Conservation (phyloP, 2,888 invertebrate species). For the Euplexia lucipara region DNA sequence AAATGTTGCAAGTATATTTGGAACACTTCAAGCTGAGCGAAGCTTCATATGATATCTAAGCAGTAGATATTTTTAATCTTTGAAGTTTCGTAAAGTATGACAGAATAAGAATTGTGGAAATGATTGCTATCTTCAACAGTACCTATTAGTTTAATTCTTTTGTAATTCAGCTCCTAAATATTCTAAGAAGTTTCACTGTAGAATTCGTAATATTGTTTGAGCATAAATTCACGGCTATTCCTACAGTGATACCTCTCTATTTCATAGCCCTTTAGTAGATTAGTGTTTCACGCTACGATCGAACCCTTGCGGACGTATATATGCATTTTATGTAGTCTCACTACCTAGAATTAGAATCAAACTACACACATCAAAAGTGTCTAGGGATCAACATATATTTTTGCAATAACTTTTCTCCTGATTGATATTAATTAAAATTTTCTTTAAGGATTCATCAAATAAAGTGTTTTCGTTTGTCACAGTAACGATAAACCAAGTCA, state of each 20-base stretch:
- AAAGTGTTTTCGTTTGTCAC: too few species aligned
- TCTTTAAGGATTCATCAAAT: too few species aligned
- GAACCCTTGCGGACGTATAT: neutral
- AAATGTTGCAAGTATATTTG: neutral
- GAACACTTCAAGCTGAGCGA: constrained; percentile 31
- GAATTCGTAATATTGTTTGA: neutral
- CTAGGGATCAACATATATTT: too few species aligned
- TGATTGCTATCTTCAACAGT: neutral
- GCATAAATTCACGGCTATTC: neutral
- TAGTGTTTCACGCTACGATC: neutral
- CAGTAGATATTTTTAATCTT: constrained; percentile 41
- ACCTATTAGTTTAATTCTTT: neutral
- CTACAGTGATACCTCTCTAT: neutral
- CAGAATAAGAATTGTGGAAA: neutral
- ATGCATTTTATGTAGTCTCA: neutral
- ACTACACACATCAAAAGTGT: too few species aligned
- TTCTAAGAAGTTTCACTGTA: constrained; percentile 6
- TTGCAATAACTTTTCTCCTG: too few species aligned
- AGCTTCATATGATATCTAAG: constrained; percentile 44
- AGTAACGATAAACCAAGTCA: too few species aligned
- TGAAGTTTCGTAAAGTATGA: constrained; percentile 27
- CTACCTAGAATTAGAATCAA: neutral
- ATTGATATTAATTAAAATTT: too few species aligned
- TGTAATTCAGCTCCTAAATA: neutral
- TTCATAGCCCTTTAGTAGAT: constrained; percentile 2